Evolutionary conservation across 2,888 invertebrate species (phyloP), one percentile per base, ranked within the genome.

Genomic region (Mythimna pallens): DNA sequence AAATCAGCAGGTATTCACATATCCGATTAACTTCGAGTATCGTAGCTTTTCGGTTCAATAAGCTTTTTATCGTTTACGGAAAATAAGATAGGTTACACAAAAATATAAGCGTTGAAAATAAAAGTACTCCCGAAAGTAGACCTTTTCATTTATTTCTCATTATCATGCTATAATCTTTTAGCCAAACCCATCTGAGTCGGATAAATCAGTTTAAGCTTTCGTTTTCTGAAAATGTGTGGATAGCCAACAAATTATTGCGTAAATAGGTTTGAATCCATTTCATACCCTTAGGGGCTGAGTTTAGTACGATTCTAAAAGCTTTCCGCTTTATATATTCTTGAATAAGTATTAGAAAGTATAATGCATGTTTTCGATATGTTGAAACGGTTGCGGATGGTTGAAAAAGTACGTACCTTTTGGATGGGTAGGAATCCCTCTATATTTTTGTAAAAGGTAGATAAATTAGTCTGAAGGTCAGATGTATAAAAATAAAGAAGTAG

Each of bases 161-260:
- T 68, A 78, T 69, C 57, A 61, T 63, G 67, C 63, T 50, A 63
- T 66, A 66, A 77, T 77, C 62, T 77, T 76, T 77, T 76, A 77
- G 43, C 57, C 69, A 77, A 65, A 82, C 65, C 78, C 78, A 54
- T 82, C 62, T 77, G 78, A 81, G 63, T 68, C 54, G 76, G 70
- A 77, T 77, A 82, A 78, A 78, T 77, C 82, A 54, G 43, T 57
- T 78, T 54, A 70, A 70, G 70, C 30, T 57, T 65, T 81, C 61
- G 70, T 82, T 78, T 78, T 78, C 64, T 25, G 57, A 70, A 82
- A 82, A 82, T 82, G 78, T 78, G 82, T 81, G 77, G 59, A 69
- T 58, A 62, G 64, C 70, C 65, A 59, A 70, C 78, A 78, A 81
- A 78, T 82, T 77, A 77, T 70, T 77, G 64, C 63, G 55, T 70